Conservation (phyloP, 2,113 vertebrate genomes). For the Festucalex cinctus region DNA sequence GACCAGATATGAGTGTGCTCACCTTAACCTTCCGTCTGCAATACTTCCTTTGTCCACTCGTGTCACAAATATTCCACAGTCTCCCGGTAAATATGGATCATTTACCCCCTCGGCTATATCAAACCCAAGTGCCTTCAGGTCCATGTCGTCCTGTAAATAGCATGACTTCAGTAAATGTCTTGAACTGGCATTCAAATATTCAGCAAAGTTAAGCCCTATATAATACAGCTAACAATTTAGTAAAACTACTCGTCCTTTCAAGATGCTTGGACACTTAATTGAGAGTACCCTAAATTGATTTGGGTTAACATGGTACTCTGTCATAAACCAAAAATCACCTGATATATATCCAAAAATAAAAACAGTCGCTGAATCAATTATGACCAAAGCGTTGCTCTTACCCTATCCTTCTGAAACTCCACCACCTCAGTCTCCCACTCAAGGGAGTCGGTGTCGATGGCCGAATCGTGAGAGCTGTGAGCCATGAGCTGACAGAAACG, state of each 20-base stretch:
- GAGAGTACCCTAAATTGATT: too few species aligned
- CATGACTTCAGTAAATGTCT: slow-evolving; percentile 16
- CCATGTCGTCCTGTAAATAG: slow-evolving; percentile 84
- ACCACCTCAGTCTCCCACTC: slow-evolving; percentile 99
- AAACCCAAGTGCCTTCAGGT: slow-evolving; percentile 93
- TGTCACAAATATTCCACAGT: slow-evolving; percentile 94
- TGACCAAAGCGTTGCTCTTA: slow-evolving; percentile 51
- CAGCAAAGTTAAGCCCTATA: neutral
- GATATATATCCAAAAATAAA: neutral
- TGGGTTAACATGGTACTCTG: neutral
- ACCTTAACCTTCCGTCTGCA: slow-evolving; percentile 93
- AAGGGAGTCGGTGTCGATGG: slow-evolving; percentile 95
- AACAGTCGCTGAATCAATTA: neutral
- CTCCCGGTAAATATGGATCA: slow-evolving; percentile 92
- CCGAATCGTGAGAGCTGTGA: slow-evolving; percentile 94
- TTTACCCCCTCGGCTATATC: slow-evolving; percentile 95
- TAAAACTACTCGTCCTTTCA: neutral
- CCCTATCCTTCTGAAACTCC: slow-evolving; percentile 93
- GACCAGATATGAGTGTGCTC: slow-evolving; percentile 1
- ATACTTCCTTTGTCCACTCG: slow-evolving; percentile 98
- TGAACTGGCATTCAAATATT: neutral
- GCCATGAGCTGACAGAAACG: slow-evolving; percentile 92
- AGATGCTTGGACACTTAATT: neutral
- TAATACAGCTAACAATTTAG: neutral
- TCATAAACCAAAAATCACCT: neutral